These are phyloP conservation scores for Phoebastria nigripes DNA, from an alignment of 2,797 vertebrate species.

Conservation along the genomic window DNA sequence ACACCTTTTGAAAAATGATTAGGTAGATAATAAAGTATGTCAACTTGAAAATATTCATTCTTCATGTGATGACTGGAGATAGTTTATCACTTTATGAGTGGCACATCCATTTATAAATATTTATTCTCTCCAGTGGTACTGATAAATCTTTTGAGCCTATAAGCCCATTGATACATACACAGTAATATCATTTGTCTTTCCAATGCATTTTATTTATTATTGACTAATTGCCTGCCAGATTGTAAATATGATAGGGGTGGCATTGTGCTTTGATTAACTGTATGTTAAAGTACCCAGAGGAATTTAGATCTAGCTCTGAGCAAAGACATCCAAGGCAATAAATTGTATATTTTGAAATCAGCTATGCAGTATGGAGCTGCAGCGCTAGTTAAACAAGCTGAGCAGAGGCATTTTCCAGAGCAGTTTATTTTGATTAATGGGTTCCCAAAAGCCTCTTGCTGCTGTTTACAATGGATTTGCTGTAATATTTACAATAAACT, in stretches of 20 bases:
- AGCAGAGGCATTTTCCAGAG: constrained; percentile 73
- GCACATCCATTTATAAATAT: constrained; percentile 70
- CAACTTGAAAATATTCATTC: constrained; percentile 64
- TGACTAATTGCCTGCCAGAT: constrained; percentile 78
- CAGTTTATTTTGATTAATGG: constrained; percentile 82
- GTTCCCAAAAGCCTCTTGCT: constrained; percentile 81
- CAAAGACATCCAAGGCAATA: constrained; percentile 74
- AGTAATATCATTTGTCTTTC: constrained; percentile 60
- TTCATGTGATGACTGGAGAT: constrained; percentile 61
- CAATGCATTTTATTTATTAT: constrained; percentile 69
- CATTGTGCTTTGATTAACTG: constrained; percentile 73
- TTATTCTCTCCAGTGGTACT: constrained; percentile 68
- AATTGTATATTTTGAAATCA: constrained; percentile 72
- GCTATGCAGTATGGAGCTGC: constrained; percentile 50
- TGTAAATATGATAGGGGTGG: constrained; percentile 74
- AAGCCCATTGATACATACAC: constrained; percentile 65
- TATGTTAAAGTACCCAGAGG: constrained; percentile 70
- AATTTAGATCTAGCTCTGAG: constrained; percentile 66
- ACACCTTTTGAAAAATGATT: constrained; percentile 67
- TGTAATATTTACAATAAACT: constrained; percentile 84
- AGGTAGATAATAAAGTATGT: constrained; percentile 64
- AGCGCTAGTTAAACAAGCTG: constrained; percentile 77
- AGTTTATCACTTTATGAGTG: constrained; percentile 64
- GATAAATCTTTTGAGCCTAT: constrained; percentile 71
- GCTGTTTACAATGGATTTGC: constrained; percentile 82